Evolutionary conservation across 2,888 invertebrate genomes (phyloP), one percentile per base, ranked within the genome.

Genomic region (Cancer borealis): DNA sequence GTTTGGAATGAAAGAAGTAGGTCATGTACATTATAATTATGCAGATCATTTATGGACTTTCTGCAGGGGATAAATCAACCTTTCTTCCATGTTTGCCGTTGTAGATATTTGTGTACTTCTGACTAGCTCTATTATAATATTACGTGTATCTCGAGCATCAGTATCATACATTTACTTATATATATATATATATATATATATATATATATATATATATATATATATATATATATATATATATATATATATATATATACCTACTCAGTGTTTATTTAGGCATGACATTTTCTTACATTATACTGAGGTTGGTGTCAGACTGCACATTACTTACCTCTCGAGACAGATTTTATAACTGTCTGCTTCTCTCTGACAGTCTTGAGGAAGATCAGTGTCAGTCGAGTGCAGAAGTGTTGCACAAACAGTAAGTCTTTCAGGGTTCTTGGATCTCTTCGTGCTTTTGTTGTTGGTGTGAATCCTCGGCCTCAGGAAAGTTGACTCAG

Each of bases 321-420:
- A 49, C n/a, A 26, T 12, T 39, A 14, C 8, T 1, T 54, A 49
- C 39, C 49, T 39, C 4, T 54, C 30, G 87, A 46, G 39, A 54
- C 79, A 92, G 45, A 47, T 60, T 93, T 93, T 45, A 66, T 93
- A 93, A 90, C 73, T 79, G 90, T 93, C 46, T 92, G 93, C 84
- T 93, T 93, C 93, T 88, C 90, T 89, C 90, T 93, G 90, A 91
- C 93, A 93, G 93, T 93, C 93, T 54, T 90, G 93, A 90, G 73
- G 93, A 66, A 47, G 93, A 93, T 73, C 93, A 93, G 66, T 90
- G 66, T 93, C 93, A 90, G 49, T 93, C 93, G 90, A 93, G 93
- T 90, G 66, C 93, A 89, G 93, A 93, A 26, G 90, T 93, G 66
- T 90, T 93, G 93, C 93, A 93, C 93, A 73, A 93, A 93, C 89